Conservation (phyloP, 1,140 invertebrate genomes). For the Drosophila lowei region DNA sequence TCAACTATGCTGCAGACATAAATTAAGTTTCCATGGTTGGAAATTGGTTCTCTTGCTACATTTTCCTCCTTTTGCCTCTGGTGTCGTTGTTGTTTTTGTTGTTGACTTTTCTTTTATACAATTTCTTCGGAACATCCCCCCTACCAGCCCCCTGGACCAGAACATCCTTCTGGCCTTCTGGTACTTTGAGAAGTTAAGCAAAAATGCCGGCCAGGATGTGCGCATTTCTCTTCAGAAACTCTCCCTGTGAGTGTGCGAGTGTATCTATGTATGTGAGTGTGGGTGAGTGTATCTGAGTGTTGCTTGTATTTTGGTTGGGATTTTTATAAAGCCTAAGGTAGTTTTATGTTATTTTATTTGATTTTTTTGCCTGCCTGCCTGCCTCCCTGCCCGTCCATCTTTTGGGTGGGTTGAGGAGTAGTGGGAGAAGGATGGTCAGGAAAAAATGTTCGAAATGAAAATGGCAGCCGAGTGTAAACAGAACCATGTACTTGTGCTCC, state of each 20-base stretch:
- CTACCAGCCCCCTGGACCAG: background rate
- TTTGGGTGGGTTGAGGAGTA: background rate
- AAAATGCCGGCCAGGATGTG: constrained; percentile 74
- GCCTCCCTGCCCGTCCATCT: constrained; percentile 36
- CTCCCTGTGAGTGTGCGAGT: constrained; percentile 19
- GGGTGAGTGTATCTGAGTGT: constrained; percentile 23
- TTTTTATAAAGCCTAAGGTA: constrained; percentile 82
- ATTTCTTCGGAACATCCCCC: constrained; percentile 52
- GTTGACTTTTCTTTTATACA: constrained; percentile 82
- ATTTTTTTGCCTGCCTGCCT: constrained; percentile 61
- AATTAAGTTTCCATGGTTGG: constrained; percentile 83
- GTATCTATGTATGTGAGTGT: constrained; percentile 22
- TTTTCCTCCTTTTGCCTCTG: constrained; percentile 21
- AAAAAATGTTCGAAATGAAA: constrained; percentile 73
- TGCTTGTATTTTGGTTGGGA: constrained; percentile 61
- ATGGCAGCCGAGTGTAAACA: constrained; percentile 76
- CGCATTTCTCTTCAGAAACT: constrained; percentile 53
- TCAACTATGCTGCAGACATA: constrained; percentile 83
- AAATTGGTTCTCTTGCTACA: constrained; percentile 75
- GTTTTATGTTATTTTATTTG: constrained; percentile 82
- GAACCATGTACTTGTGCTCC: constrained; percentile 36
- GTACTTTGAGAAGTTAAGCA: constrained; percentile 75
- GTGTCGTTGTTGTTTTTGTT: constrained; percentile 46
- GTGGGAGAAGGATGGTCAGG: constrained; percentile 28
- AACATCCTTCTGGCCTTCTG: constrained; percentile 25